Percentiles rank a stretch among this genome's conserved stretches.
Evolutionary conservation across 2,888 invertebrate genomes (phyloP).

Genomic region (Crematogaster levior): DNA sequence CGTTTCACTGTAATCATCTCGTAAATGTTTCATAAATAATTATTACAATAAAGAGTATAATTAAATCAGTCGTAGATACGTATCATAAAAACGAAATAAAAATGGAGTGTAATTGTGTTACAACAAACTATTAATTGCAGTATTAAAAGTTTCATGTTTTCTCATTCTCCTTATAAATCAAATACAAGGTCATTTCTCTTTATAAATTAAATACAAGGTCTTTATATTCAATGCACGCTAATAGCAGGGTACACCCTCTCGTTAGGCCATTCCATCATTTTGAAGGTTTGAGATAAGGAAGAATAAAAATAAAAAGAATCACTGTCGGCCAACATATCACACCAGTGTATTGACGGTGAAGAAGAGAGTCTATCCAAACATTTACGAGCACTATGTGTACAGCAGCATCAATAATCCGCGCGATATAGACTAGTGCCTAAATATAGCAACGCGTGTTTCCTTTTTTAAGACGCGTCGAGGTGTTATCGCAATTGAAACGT

Average conservation of each 20-base stretch:
- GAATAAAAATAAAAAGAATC: background rate
- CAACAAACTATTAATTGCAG: background rate
- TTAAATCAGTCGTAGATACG: background rate
- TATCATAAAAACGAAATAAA: background rate
- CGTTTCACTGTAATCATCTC: background rate
- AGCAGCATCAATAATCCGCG: constrained; percentile 61
- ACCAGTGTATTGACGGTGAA: constrained; percentile 44
- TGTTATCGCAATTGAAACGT: constrained; percentile 66
- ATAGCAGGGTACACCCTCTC: background rate
- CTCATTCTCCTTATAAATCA: background rate
- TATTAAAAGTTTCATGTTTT: background rate
- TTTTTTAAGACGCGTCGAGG: constrained; percentile 65
- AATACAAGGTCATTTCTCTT: too few species aligned
- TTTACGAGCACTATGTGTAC: constrained; percentile 52
- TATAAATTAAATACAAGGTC: too few species aligned
- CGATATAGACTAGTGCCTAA: constrained; percentile 62
- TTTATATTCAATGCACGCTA: background rate
- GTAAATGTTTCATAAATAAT: background rate
- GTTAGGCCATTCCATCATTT: constrained; percentile 3
- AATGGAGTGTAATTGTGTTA: background rate
- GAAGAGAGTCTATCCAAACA: constrained; percentile 54
- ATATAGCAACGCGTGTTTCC: constrained; percentile 69
- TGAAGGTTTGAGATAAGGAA: background rate
- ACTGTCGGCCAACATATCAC: background rate
- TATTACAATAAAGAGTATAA: background rate